These are phyloP conservation scores for Machimus atricapillus DNA, from an alignment of 2,888 invertebrate genomes.

Conservation along the genomic window DNA sequence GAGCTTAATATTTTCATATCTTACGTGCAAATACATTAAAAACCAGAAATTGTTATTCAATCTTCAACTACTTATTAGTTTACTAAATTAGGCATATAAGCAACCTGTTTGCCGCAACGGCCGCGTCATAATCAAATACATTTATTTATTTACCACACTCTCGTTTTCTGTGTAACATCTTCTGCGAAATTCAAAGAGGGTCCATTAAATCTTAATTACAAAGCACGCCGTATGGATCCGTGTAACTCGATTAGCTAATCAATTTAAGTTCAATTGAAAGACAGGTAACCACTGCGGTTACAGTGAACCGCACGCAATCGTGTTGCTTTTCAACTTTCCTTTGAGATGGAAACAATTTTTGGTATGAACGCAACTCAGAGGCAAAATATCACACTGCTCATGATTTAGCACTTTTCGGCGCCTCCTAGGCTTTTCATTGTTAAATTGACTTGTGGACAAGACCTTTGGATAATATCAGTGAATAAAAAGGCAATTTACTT, in stretches of 20 bases:
- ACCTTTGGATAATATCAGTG: neutral
- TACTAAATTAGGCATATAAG: neutral
- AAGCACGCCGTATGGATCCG: neutral
- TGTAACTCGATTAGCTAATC: neutral
- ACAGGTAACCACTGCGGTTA: neutral
- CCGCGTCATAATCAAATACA: neutral
- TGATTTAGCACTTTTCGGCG: neutral
- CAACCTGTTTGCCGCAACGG: neutral
- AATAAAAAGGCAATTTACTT: neutral
- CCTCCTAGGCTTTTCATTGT: neutral
- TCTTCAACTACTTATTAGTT: neutral
- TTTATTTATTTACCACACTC: neutral
- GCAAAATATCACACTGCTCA: neutral
- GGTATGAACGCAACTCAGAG: neutral
- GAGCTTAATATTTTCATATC: neutral
- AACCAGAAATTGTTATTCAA: neutral
- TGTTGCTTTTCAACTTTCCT: neutral
- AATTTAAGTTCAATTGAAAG: neutral
- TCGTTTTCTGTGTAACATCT: neutral
- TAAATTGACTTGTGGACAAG: neutral
- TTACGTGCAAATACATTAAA: neutral
- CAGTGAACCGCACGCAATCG: neutral
- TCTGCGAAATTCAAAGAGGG: neutral
- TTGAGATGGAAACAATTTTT: neutral
- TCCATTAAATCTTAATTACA: neutral